Evolutionary conservation across 2,113 vertebrate genomes (phyloP), one percentile per base, ranked within the genome.

Genomic region (Vidua chalybeata): DNA sequence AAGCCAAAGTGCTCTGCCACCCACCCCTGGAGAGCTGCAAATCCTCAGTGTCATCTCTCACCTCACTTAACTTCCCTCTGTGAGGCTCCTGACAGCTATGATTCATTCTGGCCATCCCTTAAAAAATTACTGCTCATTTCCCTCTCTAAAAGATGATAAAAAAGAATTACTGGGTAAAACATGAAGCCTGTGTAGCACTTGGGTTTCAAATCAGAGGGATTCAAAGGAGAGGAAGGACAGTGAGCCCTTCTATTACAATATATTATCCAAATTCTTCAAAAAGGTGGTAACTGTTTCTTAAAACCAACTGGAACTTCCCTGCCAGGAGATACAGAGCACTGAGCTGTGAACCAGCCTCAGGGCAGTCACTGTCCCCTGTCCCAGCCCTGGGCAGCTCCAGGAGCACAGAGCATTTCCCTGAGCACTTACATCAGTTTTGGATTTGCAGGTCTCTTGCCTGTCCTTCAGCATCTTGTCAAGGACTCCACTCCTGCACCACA

Each of bases 401-500:
- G 75, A 49, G 33, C 43, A 27, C 2, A 19, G 10, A 4, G 26
- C 39, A 5, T 15, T 68, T 12, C 33, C 55, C n/a, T 3, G 4
- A 41, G 59, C 48, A 97, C 99, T 99, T 92, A 99, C 99, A 8
- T 98, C 98, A 10, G 97, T 96, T 89, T 98, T 99, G 91, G 97
- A 98, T 87, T 98, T 99, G 95, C 98, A 98, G 12, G 97, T 98
- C 82, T 99, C 99, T 73, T 99, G 98, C 15, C 98, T 95, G 98
- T 99, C 99, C 79, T 97, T 99, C 7, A 99, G 95, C 98, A 99
- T 99, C 94, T 98, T 98, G 82, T 99, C 98, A 69, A 99, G 97
- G 84, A 99, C 99, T 1, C 98, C 98, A 10, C 98, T 99, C 79
- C 99, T 98, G 71, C 97, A 93, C 99, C 99, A 99, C 92, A 99